These are phyloP conservation scores for Psilanteris sp. DNA, from an alignment of 1,140 invertebrate species.

Conservation along the genomic window DNA sequence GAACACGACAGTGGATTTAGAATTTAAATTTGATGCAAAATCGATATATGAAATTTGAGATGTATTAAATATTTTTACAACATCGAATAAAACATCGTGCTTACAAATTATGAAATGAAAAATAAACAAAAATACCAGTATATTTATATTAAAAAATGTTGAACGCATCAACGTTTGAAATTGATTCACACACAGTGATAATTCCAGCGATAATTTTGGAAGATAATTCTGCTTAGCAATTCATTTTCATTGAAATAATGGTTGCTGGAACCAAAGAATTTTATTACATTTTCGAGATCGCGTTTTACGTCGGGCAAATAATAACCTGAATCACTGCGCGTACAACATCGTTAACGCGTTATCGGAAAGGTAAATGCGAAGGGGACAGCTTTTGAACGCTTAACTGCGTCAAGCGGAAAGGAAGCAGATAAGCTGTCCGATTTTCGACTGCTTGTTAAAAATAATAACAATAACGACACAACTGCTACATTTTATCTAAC, in stretches of 20 bases:
- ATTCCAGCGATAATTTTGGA: too few species aligned
- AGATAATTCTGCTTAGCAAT: slow-evolving; percentile 3
- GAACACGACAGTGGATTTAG: too few species aligned
- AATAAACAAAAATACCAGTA: too few species aligned
- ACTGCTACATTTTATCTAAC: slow-evolving; percentile 50
- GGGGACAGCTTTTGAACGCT: slow-evolving; percentile 39
- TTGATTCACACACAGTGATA: too few species aligned
- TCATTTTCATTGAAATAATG: slow-evolving; percentile 8
- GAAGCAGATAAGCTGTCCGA: slow-evolving; percentile 48
- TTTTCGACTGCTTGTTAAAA: slow-evolving; percentile 50
- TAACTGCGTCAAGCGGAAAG: slow-evolving; percentile 39
- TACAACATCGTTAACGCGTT: slow-evolving; percentile 49
- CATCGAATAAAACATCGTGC: too few species aligned
- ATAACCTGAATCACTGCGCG: slow-evolving; percentile 23
- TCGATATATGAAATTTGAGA: too few species aligned
- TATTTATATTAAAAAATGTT: too few species aligned
- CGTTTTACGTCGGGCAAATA: slow-evolving; percentile 16
- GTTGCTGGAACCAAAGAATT: slow-evolving; percentile 22
- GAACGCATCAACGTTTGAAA: too few species aligned
- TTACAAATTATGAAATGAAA: too few species aligned
- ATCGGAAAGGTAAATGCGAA: slow-evolving; percentile 39
- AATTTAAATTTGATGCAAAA: too few species aligned
- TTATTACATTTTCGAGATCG: slow-evolving; percentile 14
- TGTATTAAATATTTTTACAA: too few species aligned
- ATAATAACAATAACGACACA: slow-evolving; percentile 49